Evolutionary conservation across 2,888 invertebrate species (phyloP).

Genomic region (Synanthedon formicaeformis): DNA sequence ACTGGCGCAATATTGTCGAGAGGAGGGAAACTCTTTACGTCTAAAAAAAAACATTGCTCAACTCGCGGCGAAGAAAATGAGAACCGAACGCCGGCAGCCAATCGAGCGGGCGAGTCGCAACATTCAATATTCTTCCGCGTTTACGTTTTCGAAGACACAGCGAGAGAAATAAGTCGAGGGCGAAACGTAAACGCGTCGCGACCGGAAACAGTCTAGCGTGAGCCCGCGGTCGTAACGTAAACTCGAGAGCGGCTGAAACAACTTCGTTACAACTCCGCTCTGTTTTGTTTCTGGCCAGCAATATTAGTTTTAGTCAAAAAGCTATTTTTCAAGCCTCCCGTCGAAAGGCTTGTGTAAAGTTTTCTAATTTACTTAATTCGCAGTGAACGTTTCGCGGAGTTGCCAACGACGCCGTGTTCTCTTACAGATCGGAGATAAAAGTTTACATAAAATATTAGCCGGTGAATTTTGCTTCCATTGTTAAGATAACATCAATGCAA

Average conservation of each 20-base stretch:
- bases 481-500: slow-evolving; percentile 31
- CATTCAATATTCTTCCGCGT: slow-evolving; percentile 51
- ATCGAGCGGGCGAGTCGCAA: slow-evolving; percentile 51
- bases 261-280: slow-evolving; percentile 62
- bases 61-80: slow-evolving; percentile 56
- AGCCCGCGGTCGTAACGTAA: slow-evolving; percentile 57
- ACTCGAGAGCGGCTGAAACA: slow-evolving; percentile 47
- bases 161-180: slow-evolving; percentile 26
- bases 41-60: slow-evolving; percentile 46
- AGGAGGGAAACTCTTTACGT: slow-evolving; percentile 61
- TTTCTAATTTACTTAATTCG: slow-evolving; percentile 67
- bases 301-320: slow-evolving; percentile 69
- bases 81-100: slow-evolving; percentile 54
- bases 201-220: slow-evolving; percentile 21
- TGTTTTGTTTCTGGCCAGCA: slow-evolving; percentile 59
- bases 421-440: slow-evolving; percentile 36
- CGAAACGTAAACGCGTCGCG: slow-evolving; percentile 35
- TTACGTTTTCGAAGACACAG: slow-evolving; percentile 48
- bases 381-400: slow-evolving; percentile 43
- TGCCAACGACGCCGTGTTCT: slow-evolving; percentile 17
- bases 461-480: slow-evolving; percentile 24
- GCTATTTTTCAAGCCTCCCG: slow-evolving; percentile 63
- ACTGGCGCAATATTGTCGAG: slow-evolving; percentile 66
- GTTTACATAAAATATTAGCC: slow-evolving; percentile 32
- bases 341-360: slow-evolving; percentile 55